phyloP scores from a whole-genome alignment of 30 jellyfish, hydroid and myxozoan species.

The Haliclystus octoradiatus region DNA sequence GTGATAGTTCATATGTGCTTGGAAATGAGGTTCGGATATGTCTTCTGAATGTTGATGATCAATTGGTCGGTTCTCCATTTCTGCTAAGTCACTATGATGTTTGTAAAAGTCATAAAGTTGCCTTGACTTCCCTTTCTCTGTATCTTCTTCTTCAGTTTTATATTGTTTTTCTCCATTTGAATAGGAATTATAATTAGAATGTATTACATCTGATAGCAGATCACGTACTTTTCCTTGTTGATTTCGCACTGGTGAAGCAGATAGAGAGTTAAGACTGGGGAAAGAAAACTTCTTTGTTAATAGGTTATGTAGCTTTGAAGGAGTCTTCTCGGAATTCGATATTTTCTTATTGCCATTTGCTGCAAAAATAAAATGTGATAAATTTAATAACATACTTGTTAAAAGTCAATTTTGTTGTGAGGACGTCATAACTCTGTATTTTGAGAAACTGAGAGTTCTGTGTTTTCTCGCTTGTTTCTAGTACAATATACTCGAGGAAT shows the following conservation, averaged over 20 bases:
- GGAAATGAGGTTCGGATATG: neutral
- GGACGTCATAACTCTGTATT: too few relatives aligned
- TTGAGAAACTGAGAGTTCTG: too few relatives aligned
- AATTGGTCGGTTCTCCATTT: neutral
- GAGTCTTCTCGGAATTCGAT: too few relatives aligned
- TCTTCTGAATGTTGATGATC: neutral
- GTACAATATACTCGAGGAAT: too few relatives aligned
- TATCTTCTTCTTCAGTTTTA: neutral
- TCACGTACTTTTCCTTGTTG: neutral
- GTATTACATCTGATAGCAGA: neutral
- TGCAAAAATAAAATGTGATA: too few relatives aligned
- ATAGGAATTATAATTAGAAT: neutral
- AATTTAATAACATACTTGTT: too few relatives aligned
- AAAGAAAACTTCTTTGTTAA: neutral
- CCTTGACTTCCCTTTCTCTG: neutral
- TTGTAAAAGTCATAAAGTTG: neutral
- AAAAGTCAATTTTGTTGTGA: too few relatives aligned
- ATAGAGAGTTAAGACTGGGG: neutral
- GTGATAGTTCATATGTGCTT: constrained; percentile 1
- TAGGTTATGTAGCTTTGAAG: too few relatives aligned
- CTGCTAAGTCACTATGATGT: neutral
- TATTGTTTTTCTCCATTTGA: neutral
- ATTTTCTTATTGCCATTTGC: too few relatives aligned
- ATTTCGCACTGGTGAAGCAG: neutral
- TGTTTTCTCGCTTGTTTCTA: too few relatives aligned